Evolutionary conservation across 2,888 invertebrate species (phyloP).

Genomic region (Litoditis marina): DNA sequence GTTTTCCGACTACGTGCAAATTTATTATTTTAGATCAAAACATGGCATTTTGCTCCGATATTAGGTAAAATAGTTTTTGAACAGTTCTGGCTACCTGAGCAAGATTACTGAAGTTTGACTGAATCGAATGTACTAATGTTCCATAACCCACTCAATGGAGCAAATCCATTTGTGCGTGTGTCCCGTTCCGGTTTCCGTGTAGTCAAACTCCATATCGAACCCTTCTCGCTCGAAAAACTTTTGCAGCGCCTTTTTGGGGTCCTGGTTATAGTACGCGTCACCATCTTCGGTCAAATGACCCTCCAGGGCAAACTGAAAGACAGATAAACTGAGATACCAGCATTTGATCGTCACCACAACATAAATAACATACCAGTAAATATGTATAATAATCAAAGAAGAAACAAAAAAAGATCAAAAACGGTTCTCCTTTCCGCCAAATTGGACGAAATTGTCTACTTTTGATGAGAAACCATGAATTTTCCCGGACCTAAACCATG

Average conservation of each 20-base stretch:
- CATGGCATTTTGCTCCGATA: no score
- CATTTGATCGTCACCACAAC: no score
- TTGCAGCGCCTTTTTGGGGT: constrained; percentile 88
- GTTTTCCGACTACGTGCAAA: no score
- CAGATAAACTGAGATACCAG: neutral
- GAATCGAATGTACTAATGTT: no score
- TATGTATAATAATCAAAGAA: no score
- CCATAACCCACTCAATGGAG: constrained; percentile 68
- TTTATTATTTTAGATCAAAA: no score
- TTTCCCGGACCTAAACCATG: no score
- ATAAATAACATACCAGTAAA: no score
- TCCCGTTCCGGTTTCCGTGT: constrained; percentile 80
- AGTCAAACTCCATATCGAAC: constrained; percentile 72
- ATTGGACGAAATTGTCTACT: no score
- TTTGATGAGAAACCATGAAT: no score
- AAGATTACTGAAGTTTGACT: neutral
- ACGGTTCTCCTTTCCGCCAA: constrained; percentile 1
- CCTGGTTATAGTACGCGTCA: constrained; percentile 84
- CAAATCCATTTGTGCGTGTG: constrained; percentile 78
- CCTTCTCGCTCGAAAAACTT: constrained; percentile 93
- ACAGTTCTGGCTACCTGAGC: no score
- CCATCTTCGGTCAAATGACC: constrained; percentile 63
- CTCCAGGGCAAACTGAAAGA: constrained; percentile 25
- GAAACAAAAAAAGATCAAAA: constrained; percentile 3
- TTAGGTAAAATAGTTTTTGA: no score